Conservation (phyloP, 64 coral and sea anemone genomes). For the Acropora tenuis region DNA sequence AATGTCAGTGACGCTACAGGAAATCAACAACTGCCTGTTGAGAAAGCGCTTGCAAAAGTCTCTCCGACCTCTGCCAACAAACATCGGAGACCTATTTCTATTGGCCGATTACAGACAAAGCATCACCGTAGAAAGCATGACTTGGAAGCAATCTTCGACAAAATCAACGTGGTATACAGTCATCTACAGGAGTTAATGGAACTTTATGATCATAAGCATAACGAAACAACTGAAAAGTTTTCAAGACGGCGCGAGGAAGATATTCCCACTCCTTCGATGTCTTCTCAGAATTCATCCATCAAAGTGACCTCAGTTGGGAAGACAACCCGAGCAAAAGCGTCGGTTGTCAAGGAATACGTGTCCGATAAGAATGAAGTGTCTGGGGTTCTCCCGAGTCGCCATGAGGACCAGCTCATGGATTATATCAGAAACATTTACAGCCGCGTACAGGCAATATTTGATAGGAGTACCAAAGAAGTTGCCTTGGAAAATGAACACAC, state of each 20-base stretch:
- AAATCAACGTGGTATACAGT: constrained; percentile 32
- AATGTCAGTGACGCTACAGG: neutral
- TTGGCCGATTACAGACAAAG: neutral
- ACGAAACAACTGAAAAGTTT: neutral
- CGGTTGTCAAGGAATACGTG: constrained; percentile 6
- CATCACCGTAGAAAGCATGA: neutral
- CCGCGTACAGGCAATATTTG: constrained; percentile 17
- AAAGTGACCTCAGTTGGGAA: neutral
- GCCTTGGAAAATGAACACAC: neutral
- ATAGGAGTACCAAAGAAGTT: neutral
- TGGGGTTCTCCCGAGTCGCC: neutral
- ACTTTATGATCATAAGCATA: neutral
- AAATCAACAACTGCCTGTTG: neutral
- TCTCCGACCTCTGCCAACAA: neutral
- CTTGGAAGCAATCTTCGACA: constrained; percentile 5
- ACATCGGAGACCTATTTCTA: neutral
- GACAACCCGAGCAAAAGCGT: neutral
- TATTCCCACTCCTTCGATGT: constrained; percentile 15
- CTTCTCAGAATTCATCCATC: neutral
- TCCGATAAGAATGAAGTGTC: constrained; percentile 1
- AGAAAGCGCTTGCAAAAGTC: neutral
- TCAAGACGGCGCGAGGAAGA: constrained; percentile 12
- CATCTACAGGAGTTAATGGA: constrained; percentile 12
- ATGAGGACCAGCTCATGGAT: constrained; percentile 29
- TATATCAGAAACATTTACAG: constrained; percentile 65